phyloP scores from a whole-genome alignment of 2,797 vertebrate species.

The Euthynnus affinis region DNA sequence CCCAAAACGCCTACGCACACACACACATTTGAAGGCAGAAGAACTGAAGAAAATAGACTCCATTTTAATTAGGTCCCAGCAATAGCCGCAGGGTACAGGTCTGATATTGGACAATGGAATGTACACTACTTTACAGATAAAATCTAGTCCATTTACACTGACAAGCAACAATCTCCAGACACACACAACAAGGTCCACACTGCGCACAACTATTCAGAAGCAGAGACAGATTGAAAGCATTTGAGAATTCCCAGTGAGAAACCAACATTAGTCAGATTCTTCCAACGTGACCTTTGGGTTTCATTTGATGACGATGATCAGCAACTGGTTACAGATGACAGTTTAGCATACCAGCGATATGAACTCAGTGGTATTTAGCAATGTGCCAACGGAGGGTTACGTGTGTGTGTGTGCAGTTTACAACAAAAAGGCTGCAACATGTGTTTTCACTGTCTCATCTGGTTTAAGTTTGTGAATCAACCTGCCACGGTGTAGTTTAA shows the following conservation, averaged over 20 bases:
- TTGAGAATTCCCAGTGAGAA: slow-evolving; percentile 18
- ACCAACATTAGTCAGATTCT: slow-evolving; percentile 14
- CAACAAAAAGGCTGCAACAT: slow-evolving; percentile 3
- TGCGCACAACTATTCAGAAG: background rate
- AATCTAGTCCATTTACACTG: slow-evolving; percentile 46
- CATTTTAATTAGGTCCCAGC: slow-evolving; percentile 63
- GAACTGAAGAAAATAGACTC: slow-evolving; percentile 64
- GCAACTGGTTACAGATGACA: slow-evolving; percentile 38
- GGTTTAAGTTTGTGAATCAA: background rate
- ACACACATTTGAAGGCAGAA: slow-evolving; percentile 33
- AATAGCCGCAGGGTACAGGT: slow-evolving; percentile 46
- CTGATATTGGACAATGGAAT: slow-evolving; percentile 69
- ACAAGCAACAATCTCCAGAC: slow-evolving; percentile 38
- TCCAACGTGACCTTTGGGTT: slow-evolving; percentile 39
- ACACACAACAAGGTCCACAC: slow-evolving; percentile 29
- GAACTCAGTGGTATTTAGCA: background rate
- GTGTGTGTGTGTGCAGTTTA: background rate
- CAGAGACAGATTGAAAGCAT: slow-evolving; percentile 35
- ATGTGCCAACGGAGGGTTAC: background rate
- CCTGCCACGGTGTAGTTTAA: background rate
- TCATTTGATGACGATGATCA: slow-evolving; percentile 28
- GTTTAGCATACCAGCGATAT: slow-evolving; percentile 25
- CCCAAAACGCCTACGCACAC: slow-evolving; percentile 26
- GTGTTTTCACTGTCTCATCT: slow-evolving; percentile 3
- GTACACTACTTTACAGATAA: slow-evolving; percentile 64